Evolutionary conservation across 2,888 invertebrate genomes (phyloP).

Genomic region (Anodontia alba): DNA sequence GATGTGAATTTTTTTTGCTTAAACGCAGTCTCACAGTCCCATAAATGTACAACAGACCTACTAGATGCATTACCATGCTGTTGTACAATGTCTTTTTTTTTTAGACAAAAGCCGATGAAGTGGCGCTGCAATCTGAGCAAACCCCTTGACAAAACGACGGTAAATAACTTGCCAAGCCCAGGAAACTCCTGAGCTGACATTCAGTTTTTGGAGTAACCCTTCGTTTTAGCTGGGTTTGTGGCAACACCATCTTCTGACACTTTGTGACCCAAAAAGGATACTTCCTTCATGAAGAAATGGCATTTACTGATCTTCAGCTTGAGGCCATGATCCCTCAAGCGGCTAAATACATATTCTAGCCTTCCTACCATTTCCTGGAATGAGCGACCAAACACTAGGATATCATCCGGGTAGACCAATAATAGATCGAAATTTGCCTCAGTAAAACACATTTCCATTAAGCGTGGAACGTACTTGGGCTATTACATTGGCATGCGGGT

Average conservation of each 20-base stretch:
- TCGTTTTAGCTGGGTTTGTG: conserved; percentile 6
- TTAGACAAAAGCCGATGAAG: conserved; percentile 23
- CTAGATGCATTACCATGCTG: too few species aligned
- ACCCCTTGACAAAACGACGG: conserved; percentile 37
- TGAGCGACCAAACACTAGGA: conserved; percentile 46
- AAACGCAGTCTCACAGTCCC: too few species aligned
- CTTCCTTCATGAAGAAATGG: too few species aligned
- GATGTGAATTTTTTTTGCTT: conserved; percentile 43
- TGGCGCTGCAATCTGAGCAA: conserved; percentile 48
- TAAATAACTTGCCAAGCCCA: conserved; percentile 55
- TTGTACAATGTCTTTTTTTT: too few species aligned
- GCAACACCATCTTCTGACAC: not conserved
- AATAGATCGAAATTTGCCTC: conserved; percentile 49
- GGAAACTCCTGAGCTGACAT: conserved; percentile 32
- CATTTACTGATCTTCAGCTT: too few species aligned
- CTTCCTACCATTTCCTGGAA: not conserved
- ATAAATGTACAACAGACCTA: too few species aligned
- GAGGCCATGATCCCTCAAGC: not conserved
- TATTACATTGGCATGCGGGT: conserved; percentile 16
- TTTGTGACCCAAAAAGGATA: not conserved
- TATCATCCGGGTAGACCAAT: conserved; percentile 55
- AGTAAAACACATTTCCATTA: conserved; percentile 60
- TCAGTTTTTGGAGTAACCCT: conserved; percentile 14
- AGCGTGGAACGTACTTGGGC: conserved; percentile 57
- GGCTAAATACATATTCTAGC: not conserved